These are phyloP conservation scores for Tiliacea citrago DNA, from an alignment of 2,888 invertebrate species.

Conservation along the genomic window DNA sequence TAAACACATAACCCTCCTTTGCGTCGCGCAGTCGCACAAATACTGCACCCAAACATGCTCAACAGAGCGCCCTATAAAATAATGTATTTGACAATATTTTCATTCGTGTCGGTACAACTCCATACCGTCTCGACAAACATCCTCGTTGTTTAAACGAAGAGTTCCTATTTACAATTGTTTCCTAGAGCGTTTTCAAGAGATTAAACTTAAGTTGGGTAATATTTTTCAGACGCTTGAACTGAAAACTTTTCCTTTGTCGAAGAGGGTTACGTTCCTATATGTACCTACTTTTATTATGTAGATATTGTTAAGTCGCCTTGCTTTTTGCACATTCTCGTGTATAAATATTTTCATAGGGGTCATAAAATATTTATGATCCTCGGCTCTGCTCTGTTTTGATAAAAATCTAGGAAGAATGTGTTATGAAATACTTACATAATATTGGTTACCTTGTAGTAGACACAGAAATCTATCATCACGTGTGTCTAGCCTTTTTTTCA, in stretches of 20 bases:
- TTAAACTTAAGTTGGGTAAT: slow-evolving; percentile 88
- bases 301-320: slow-evolving; percentile 42
- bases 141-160: slow-evolving; percentile 72
- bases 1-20: no score
- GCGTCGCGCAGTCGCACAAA: neutral
- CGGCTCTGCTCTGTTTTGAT: slow-evolving; percentile 26
- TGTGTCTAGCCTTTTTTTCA: no score
- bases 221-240: slow-evolving; percentile 85
- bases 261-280: slow-evolving; percentile 53
- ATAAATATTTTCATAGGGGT: slow-evolving; percentile 23
- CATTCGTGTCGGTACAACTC: slow-evolving; percentile 33
- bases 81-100: slow-evolving; percentile 56
- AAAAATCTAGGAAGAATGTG: slow-evolving; percentile 23
- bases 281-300: slow-evolving; percentile 43
- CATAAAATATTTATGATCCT: slow-evolving; percentile 44
- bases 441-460: slow-evolving; percentile 9
- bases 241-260: slow-evolving; percentile 83
- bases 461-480: slow-evolving; percentile 1
- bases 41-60: neutral
- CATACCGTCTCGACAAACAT: slow-evolving; percentile 66
- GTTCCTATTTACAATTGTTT: slow-evolving; percentile 85
- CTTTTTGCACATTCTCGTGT: slow-evolving; percentile 22
- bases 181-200: slow-evolving; percentile 84
- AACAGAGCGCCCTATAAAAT: neutral
- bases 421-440: slow-evolving; percentile 1